Evolutionary conservation across 1,140 invertebrate genomes (phyloP).

Genomic region (Panagrolaimus sp.): DNA sequence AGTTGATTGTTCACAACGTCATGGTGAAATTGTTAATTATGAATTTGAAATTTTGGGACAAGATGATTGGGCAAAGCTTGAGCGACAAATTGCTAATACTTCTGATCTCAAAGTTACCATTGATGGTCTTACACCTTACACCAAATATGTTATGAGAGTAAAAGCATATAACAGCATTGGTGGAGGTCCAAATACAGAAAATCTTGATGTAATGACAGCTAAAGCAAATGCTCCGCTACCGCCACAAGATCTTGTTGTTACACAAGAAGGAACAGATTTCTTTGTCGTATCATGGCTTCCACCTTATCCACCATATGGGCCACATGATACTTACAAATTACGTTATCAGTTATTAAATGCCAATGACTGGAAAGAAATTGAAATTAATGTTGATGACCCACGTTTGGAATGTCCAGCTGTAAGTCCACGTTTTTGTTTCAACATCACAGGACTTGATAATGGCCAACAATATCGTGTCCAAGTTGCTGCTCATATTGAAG

Average conservation of each 20-base stretch:
- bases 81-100: constrained; percentile 58
- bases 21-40: constrained; percentile 56
- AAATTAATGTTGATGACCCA: constrained; percentile 45
- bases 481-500: constrained; percentile 55
- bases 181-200: constrained; percentile 57
- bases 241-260: constrained; percentile 57
- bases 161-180: constrained; percentile 54
- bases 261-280: constrained; percentile 56
- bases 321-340: constrained; percentile 57
- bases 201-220: constrained; percentile 58
- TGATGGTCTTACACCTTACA: constrained; percentile 57
- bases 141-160: constrained; percentile 52
- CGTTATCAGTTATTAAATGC: constrained; percentile 51
- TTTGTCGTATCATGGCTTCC: constrained; percentile 52
- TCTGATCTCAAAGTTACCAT: constrained; percentile 52
- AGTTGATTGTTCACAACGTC: constrained; percentile 56
- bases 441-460: constrained; percentile 55
- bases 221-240: constrained; percentile 57
- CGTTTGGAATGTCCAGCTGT: constrained; percentile 50
- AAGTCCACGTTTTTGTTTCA: constrained; percentile 55
- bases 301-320: constrained; percentile 54
- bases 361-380: constrained; percentile 46
- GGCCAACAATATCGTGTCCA: constrained; percentile 56
- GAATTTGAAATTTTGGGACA: constrained; percentile 57
- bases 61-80: constrained; percentile 57